These are phyloP conservation scores for Helicoverpa assulta DNA, from an alignment of 2,888 invertebrate genomes.

Conservation along the genomic window DNA sequence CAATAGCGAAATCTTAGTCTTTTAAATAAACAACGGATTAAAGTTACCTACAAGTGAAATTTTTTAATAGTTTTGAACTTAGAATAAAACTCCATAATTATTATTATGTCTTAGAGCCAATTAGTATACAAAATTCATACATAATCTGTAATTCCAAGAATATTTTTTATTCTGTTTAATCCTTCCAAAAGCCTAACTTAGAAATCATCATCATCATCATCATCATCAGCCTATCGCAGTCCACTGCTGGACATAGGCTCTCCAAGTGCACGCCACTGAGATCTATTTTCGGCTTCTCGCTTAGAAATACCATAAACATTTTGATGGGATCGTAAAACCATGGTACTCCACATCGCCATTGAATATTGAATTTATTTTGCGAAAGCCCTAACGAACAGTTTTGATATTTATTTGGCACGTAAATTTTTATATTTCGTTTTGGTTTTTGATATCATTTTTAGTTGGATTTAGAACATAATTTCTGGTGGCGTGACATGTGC, in stretches of 20 bases:
- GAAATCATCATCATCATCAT: too few species aligned
- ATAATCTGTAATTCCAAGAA: background rate
- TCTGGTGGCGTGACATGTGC: conserved; percentile 13
- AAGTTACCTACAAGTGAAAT: too few species aligned
- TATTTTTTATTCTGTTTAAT: background rate
- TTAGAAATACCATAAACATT: conserved; percentile 7
- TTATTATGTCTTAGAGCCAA: too few species aligned
- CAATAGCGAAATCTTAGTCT: too few species aligned
- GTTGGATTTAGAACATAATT: conserved; percentile 35
- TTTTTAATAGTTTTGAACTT: too few species aligned
- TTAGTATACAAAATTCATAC: too few species aligned
- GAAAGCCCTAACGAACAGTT: conserved; percentile 68
- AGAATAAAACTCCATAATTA: too few species aligned
- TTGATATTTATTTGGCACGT: conserved; percentile 67
- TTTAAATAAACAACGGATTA: too few species aligned
- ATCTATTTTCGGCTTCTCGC: too few species aligned
- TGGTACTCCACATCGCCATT: conserved; percentile 38
- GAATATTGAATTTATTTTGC: conserved; percentile 68
- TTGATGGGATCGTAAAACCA: conserved; percentile 31
- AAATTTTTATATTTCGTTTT: conserved; percentile 53
- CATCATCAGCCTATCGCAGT: too few species aligned
- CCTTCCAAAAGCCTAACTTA: background rate
- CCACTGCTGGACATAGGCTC: too few species aligned
- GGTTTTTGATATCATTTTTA: conserved; percentile 15
- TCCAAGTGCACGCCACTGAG: too few species aligned